Base-by-base conservation (phyloP, 2,797 vertebrate species). In the Pangasius macronema region DNA sequence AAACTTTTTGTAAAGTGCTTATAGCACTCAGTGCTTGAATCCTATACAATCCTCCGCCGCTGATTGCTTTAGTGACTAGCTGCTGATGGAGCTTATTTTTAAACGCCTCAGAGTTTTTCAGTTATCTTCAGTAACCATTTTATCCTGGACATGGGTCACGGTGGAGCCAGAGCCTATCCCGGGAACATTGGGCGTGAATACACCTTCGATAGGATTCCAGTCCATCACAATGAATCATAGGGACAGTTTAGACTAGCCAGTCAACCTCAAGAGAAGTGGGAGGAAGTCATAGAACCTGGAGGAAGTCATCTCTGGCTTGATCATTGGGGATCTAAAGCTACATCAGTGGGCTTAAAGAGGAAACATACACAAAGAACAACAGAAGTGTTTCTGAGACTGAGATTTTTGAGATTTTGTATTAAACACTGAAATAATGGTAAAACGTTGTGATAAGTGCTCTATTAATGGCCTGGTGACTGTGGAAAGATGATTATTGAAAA, bases 1-100 rank as follows among this genome's bases (percentile, higher is more conserved):
- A 65, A 46, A 22, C 86, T 83, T 87, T 27, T 79, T 55, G 51
- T 79, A 55, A 55, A 79, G 51, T 79, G 75, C 51, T 57, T 82
- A 42, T 55, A 75, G 61, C 7, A 3, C 46, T 49, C 27, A 30
- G n/a, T 76, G 59, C 86, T 83, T 42, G 57, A 87, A 3, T 68
- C 59, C 42, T 42, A 22, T 68, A 57, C 33, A 57, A 70, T 42
- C 11, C 46, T 67, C 39, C 33, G 7, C n/a, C 49, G 57, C 11
- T 11, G 22, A 65, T 27, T 86, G 61, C 36, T 51, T 70, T 46
- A 67, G 8, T 77, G 53, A 46, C 49, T 57, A 68, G 18, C 61
- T 80, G 51, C 65, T 67, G 49, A 76, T 14, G 27, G 16, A 51
- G 61, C 72, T 86, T 65, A 53, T 57, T 77, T 85, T 83, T 46